Base-by-base conservation (phyloP, 2,797 vertebrate genomes). In the Iguana delicatissima region DNA sequence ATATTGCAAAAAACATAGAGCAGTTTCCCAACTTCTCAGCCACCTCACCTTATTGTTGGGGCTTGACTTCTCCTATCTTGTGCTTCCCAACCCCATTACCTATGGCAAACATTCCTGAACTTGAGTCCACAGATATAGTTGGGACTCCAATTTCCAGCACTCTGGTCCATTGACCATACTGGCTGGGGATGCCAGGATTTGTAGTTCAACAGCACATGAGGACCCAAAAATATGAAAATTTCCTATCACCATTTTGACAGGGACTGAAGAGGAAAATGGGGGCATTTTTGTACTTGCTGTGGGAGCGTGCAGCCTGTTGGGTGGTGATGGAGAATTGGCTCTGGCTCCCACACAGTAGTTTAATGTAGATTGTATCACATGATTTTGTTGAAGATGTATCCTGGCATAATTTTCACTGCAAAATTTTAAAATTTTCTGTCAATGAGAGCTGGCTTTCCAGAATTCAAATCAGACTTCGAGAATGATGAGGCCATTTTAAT, bases 401-500 rank as follows among this genome's bases (percentile, higher is more conserved):
- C 35, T 42, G 8, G n/a, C 73, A 74, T 52, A 52, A 29, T 32
- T 32, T 80, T 80, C 26, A 80, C 6, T 52, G 10, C 13, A 59
- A 80, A 55, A 3, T 6, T 32, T 10, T 14, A 18, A 74, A 38
- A 4, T 32, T n/a, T 84, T 57, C 7, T 32, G 22, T 35, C 10
- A 74, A 35, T 77, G 42, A 77, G 57, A 16, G 16, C 35, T 64
- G 26, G 35, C 26, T 77, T 62, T 62, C 50, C 20, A 35, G 20
- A 77, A 86, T 77, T 86, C n/a, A n/a, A 77, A 77, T 46, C 32
- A 86, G 62, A 38, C 10, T 77, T 86, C 55, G 14, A 46, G 73
- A 62, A 35, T 32, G n/a, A 16, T 88, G 32, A 35, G 22, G 64
- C 50, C n/a, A 55, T 57, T 38, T 12, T 79, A 59, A 32, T 69